These are phyloP conservation scores for Montipora sp. DNA, from an alignment of 64 coral and sea anemone species.

Conservation along the genomic window DNA sequence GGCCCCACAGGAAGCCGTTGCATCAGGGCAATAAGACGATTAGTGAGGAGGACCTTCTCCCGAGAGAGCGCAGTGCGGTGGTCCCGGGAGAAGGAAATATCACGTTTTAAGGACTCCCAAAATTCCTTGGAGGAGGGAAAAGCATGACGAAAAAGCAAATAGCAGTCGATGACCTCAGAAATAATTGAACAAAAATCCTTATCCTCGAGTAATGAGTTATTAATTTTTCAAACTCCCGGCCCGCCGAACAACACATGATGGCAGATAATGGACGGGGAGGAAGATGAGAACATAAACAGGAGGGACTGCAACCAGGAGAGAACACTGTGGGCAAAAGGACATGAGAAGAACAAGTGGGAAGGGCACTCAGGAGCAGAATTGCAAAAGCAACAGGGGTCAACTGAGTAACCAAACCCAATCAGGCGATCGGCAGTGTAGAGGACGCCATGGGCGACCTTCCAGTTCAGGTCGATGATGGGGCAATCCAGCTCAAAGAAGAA, in stretches of 20 bases:
- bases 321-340: neutral
- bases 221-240: no score
- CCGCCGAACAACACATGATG: neutral
- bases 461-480: neutral
- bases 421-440: neutral
- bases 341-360: slow-evolving; percentile 12
- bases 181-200: no score
- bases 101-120: no score
- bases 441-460: slow-evolving; percentile 43
- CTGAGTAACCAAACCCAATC: neutral
- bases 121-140: no score
- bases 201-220: no score
- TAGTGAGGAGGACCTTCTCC: no score
- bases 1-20: no score
- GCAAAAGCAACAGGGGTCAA: neutral
- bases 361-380: neutral
- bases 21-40: neutral
- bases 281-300: neutral
- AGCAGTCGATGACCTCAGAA: no score
- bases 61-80: no score
- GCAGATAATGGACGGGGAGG: no score
- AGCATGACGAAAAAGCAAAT: no score
- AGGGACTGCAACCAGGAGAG: slow-evolving; percentile 7
- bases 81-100: no score
- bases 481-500: neutral